Conservation (phyloP, 2,113 vertebrate species). For the Chlamydotis undulata region DNA sequence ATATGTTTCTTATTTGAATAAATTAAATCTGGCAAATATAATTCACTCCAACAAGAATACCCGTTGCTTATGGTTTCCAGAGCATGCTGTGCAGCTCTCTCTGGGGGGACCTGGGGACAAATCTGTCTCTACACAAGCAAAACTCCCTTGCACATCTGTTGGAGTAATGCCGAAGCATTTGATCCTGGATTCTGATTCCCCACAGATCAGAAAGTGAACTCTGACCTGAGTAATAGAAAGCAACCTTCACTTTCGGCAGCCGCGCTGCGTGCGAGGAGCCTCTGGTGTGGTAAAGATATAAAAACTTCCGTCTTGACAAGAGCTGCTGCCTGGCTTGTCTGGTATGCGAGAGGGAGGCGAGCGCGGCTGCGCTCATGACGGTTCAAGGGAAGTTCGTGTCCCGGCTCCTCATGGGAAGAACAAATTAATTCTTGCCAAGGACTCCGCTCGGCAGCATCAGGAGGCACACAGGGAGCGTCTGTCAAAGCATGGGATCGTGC, state of each 20-base stretch:
- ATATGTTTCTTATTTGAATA: conserved; percentile 46
- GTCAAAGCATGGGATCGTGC: fast-evolving
- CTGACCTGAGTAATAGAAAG: background rate
- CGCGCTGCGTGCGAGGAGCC: background rate
- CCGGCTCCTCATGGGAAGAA: background rate
- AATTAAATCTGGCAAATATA: conserved; percentile 10
- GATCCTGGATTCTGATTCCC: background rate
- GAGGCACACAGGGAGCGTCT: fast-evolving
- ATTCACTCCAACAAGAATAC: background rate
- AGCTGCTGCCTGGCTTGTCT: background rate
- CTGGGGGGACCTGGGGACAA: background rate
- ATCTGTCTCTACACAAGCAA: background rate
- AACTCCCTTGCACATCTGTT: background rate
- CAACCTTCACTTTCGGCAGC: background rate
- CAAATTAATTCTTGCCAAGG: background rate
- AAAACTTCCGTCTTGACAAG: background rate
- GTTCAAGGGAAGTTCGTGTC: background rate
- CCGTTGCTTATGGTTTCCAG: background rate
- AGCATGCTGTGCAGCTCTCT: background rate
- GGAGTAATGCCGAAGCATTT: background rate
- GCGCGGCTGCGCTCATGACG: fast-evolving
- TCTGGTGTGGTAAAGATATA: background rate
- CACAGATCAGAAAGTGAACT: background rate
- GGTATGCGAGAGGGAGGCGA: fast-evolving
- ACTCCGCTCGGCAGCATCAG: background rate